These are phyloP conservation scores for Pelvicachromis taeniatus DNA, from an alignment of 2,113 vertebrate genomes.

Conservation along the genomic window DNA sequence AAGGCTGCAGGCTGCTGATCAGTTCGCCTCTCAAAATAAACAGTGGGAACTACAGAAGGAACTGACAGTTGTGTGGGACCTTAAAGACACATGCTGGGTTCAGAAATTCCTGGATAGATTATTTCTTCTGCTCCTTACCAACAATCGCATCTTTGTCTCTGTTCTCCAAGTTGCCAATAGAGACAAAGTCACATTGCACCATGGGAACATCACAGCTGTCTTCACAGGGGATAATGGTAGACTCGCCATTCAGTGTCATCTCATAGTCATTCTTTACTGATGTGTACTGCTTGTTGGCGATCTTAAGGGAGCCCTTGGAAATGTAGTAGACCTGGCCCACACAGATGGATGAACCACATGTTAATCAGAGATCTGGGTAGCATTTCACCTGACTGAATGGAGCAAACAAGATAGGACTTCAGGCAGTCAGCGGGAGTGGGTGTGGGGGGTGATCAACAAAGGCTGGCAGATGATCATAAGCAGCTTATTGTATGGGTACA, in stretches of 20 bases:
- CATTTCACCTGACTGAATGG: conserved; percentile 38
- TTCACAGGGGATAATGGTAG: conserved; percentile 87
- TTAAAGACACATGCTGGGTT: neutral
- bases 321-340: conserved; percentile 90
- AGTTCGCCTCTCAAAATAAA: neutral
- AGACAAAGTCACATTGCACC: conserved; percentile 87
- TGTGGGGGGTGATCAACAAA: conserved; percentile 11
- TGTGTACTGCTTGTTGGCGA: conserved; percentile 95
- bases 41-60: neutral
- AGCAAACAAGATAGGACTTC: conserved; percentile 52
- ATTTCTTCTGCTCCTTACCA: conserved; percentile 71
- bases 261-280: conserved; percentile 97
- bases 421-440: neutral
- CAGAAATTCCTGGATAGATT: neutral
- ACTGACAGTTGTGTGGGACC: neutral
- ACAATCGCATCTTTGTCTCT: conserved; percentile 84
- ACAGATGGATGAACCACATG: conserved; percentile 25
- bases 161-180: conserved; percentile 84
- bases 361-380: conserved; percentile 36
- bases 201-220: conserved; percentile 84
- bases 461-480: conserved; percentile 59
- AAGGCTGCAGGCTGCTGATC: neutral
- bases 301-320: conserved; percentile 90
- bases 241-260: conserved; percentile 91
- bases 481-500: conserved; percentile 49